These are phyloP conservation scores for Thalassophryne amazonica DNA, from an alignment of 2,797 vertebrate genomes.

Conservation along the genomic window DNA sequence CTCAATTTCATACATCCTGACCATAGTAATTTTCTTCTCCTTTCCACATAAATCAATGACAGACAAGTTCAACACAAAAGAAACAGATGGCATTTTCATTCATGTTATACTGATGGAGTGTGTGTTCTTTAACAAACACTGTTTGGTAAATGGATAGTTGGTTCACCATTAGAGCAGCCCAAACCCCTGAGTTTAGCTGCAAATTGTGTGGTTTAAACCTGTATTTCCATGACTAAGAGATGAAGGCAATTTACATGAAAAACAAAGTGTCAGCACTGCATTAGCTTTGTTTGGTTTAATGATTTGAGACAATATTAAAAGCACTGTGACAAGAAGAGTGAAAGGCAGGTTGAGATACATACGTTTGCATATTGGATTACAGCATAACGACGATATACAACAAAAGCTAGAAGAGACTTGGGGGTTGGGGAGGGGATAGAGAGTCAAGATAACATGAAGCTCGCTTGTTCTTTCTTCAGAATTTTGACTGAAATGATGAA, in stretches of 20 bases:
- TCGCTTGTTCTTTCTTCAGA: background rate
- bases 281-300: conserved; percentile 41
- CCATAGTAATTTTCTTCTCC: conserved; percentile 62
- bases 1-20: conserved; percentile 75
- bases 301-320: conserved; percentile 35
- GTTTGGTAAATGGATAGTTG: conserved; percentile 1
- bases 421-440: background rate
- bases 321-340: conserved; percentile 21
- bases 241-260: conserved; percentile 37
- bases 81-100: conserved; percentile 22
- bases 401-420: background rate
- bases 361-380: conserved; percentile 45
- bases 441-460: background rate
- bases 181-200: conserved; percentile 3
- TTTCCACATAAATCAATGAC: conserved; percentile 71
- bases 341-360: conserved; percentile 41
- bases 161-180: background rate
- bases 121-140: conserved; percentile 15
- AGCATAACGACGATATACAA: conserved; percentile 30
- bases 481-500: conserved; percentile 5
- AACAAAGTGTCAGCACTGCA: conserved; percentile 24
- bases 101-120: conserved; percentile 1
- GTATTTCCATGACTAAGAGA: conserved; percentile 25
- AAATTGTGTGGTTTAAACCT: conserved; percentile 8
- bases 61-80: conserved; percentile 41